phyloP scores from a whole-genome alignment of 2,113 vertebrate species.

The Rhadina sibilatrix region DNA sequence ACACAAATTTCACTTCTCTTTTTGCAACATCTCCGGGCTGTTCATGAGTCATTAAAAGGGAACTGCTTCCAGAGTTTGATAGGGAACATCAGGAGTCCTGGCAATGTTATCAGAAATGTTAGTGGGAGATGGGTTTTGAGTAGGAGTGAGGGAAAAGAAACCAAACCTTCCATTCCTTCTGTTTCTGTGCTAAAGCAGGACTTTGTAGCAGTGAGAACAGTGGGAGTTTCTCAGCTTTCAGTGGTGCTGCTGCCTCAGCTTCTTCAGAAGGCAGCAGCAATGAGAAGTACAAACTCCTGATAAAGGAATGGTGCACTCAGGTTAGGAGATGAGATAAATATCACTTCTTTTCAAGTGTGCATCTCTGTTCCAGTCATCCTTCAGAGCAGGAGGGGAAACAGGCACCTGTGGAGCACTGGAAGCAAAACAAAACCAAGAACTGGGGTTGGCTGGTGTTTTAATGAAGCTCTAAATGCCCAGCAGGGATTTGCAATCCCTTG shows the following conservation, averaged over 20 bases:
- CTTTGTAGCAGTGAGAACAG: rapidly evolving
- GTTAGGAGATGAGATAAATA: background rate
- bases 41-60: background rate
- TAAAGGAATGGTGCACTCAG: background rate
- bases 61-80: background rate
- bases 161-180: background rate
- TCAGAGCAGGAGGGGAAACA: background rate
- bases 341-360: background rate
- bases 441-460: background rate
- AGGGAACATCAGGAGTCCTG: background rate
- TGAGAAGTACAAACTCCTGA: background rate
- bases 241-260: background rate
- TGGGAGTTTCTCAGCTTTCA: background rate
- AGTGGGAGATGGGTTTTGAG: background rate
- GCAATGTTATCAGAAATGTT: rapidly evolving
- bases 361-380: background rate
- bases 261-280: background rate
- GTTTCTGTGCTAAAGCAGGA: background rate
- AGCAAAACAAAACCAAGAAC: background rate
- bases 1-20: background rate
- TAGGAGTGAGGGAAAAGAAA: background rate
- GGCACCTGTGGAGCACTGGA: background rate
- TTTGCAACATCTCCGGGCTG: background rate
- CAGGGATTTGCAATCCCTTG: background rate
- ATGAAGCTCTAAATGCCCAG: background rate